Evolutionary conservation across 2,113 vertebrate species (phyloP).

Genomic region (Ictidomys tridecemlineatus): DNA sequence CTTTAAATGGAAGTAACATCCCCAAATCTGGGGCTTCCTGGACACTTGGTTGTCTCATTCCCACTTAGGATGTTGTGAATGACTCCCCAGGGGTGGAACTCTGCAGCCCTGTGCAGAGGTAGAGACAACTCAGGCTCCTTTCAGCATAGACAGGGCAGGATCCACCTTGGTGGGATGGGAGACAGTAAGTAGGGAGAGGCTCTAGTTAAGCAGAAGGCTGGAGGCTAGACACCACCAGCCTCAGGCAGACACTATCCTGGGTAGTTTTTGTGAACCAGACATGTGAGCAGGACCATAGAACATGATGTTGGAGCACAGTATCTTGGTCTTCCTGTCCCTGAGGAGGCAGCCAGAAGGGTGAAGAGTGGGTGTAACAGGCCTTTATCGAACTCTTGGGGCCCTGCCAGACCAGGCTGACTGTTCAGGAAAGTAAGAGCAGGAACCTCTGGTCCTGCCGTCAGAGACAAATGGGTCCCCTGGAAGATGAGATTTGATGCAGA

Average conservation of each 20-base stretch:
- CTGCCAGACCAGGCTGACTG: constrained; percentile 19
- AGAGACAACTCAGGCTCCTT: not conserved
- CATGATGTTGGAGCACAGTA: not conserved
- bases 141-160: not conserved
- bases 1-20: not conserved
- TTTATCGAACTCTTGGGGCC: not conserved
- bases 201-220: not conserved
- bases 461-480: not conserved
- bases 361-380: not conserved
- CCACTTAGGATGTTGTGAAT: not conserved
- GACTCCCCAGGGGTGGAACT: not conserved
- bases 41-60: not conserved
- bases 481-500: not conserved
- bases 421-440: not conserved
- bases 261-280: not conserved
- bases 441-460: not conserved
- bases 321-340: not conserved
- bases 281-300: not conserved
- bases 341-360: not conserved
- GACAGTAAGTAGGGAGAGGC: not conserved
- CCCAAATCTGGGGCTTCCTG: constrained; percentile 3
- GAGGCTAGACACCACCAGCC: not conserved
- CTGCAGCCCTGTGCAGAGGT: no score
- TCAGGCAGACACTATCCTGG: not conserved
- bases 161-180: not conserved